Conservation (phyloP, 2,113 vertebrate genomes). For the Uria lomvia region DNA sequence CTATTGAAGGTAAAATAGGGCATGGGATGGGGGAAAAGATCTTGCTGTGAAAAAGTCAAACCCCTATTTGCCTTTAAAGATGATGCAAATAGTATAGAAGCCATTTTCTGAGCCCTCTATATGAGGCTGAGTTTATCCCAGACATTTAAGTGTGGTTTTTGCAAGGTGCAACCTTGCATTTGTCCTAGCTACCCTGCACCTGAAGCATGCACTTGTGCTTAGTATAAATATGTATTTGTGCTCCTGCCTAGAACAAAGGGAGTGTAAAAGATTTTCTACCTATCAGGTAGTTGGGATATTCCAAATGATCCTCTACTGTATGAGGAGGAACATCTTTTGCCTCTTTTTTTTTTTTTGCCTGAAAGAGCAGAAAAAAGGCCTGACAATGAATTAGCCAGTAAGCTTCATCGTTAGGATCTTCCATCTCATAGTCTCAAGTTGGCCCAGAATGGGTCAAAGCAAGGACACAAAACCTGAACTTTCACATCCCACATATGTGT, state of each 20-base stretch:
- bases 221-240: neutral
- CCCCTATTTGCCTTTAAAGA: neutral
- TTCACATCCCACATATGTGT: neutral
- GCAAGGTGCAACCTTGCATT: neutral
- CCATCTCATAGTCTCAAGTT: neutral
- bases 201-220: neutral
- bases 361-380: neutral
- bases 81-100: neutral
- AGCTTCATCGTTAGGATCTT: neutral
- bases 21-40: neutral
- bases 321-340: neutral
- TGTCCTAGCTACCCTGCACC: neutral
- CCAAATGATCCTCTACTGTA: neutral
- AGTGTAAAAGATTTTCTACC: neutral
- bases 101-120: neutral
- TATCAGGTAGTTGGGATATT: neutral
- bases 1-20: neutral
- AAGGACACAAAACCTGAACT: neutral
- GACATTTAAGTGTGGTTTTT: neutral
- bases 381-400: neutral
- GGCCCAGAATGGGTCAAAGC: neutral
- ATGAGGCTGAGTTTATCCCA: neutral
- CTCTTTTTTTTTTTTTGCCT: neutral
- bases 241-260: neutral
- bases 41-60: neutral